Conservation (phyloP, 2,797 vertebrate species). For the Danio tinwini region DNA sequence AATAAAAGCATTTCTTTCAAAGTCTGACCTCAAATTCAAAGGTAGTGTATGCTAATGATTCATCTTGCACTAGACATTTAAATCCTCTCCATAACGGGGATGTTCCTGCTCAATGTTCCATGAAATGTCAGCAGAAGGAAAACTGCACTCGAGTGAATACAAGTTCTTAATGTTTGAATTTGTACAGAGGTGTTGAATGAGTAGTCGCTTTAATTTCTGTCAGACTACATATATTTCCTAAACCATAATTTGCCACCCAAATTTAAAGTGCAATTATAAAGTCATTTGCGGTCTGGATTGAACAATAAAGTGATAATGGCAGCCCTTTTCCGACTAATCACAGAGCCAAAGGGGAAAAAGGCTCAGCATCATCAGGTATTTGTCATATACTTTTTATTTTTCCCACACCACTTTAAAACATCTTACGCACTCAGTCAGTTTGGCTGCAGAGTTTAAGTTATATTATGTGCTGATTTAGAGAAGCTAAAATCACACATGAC, state of each 20-base stretch:
- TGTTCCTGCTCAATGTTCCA: not conserved
- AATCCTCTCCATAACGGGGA: not conserved
- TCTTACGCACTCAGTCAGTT: not conserved
- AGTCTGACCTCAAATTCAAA: no score
- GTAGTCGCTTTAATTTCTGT: not conserved
- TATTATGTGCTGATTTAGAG: not conserved
- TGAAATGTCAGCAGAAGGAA: not conserved
- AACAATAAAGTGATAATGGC: constrained; percentile 5
- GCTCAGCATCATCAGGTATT: not conserved
- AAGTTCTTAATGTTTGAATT: not conserved
- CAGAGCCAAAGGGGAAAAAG: not conserved
- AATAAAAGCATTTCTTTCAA: not conserved
- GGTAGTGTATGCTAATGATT: no score
- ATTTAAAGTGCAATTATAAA: not conserved
- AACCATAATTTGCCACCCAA: not conserved
- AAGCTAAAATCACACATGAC: not conserved
- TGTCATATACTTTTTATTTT: not conserved
- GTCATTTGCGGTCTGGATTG: not conserved
- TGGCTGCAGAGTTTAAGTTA: not conserved
- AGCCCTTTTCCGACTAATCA: not conserved
- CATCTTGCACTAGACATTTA: no score
- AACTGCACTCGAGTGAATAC: not conserved
- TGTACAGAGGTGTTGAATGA: constrained; percentile 3
- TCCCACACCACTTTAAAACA: no score
- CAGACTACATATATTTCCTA: constrained; percentile 12